A percentile compares a stretch with the other conserved stretches of the same genome.
phyloP scores from a whole-genome alignment of 2,797 vertebrate genomes.

The Chloroceryle inda region DNA sequence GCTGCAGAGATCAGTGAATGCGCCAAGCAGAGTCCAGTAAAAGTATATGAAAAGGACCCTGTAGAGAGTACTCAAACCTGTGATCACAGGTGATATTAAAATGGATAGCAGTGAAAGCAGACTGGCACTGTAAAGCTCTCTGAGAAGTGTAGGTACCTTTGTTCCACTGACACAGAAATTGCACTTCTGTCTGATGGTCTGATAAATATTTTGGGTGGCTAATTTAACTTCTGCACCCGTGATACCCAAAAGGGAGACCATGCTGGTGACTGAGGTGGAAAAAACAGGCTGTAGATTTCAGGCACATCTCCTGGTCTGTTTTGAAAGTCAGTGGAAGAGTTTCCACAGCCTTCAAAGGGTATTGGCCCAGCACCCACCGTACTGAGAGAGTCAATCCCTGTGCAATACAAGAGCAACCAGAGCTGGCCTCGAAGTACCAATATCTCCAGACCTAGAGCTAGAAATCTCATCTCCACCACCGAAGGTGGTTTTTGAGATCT shows the following conservation, averaged over 20 bases:
- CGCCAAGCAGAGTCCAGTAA: neutral
- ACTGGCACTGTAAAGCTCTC: neutral
- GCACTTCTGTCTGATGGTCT: neutral
- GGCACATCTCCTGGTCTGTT: neutral
- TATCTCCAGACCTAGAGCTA: neutral
- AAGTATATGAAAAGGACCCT: neutral
- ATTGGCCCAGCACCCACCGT: neutral
- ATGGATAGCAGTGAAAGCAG: neutral
- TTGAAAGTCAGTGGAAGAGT: neutral
- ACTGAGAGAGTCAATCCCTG: neutral
- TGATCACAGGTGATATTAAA: neutral
- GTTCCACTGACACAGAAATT: neutral
- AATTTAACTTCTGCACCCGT: neutral
- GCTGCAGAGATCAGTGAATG: neutral
- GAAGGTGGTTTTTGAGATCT: neutral
- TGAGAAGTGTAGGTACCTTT: neutral
- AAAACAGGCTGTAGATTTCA: neutral
- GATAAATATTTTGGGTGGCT: neutral
- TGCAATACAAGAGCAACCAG: neutral
- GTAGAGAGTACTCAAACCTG: neutral
- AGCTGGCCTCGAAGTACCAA: neutral
- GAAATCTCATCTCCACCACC: neutral
- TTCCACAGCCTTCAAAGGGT: neutral
- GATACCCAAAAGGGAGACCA: neutral
- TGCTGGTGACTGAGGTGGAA: neutral